These are phyloP conservation scores for Alectura lathami DNA, from an alignment of 2,113 vertebrate genomes.

Conservation along the genomic window DNA sequence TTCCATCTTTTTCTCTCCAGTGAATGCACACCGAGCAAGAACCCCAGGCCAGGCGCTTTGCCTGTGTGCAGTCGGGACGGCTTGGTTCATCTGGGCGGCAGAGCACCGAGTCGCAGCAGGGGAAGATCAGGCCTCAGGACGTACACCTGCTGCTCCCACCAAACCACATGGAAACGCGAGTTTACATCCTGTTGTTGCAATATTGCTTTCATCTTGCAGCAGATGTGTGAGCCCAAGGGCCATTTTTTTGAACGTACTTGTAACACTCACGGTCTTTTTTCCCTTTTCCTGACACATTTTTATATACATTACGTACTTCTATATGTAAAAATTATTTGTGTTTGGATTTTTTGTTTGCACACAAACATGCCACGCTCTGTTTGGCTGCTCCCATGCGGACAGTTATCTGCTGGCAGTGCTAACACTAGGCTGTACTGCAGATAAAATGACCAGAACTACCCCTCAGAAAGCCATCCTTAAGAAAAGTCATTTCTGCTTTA, in stretches of 20 bases:
- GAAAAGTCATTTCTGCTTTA: not conserved
- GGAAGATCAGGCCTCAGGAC: not conserved
- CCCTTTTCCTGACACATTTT: not conserved
- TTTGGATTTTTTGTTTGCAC: not conserved
- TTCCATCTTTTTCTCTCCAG: not conserved
- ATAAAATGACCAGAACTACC: not conserved
- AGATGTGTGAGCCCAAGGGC: not conserved
- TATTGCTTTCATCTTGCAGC: not conserved
- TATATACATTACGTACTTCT: not conserved
- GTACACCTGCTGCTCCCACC: not conserved
- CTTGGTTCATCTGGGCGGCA: not conserved
- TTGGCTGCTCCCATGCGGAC: not conserved
- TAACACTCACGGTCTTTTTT: not conserved
- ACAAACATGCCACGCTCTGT: too few species aligned
- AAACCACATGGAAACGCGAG: not conserved
- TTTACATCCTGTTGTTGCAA: not conserved
- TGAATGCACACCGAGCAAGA: accelerated
- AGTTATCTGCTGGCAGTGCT: not conserved
- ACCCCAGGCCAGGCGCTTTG: not conserved
- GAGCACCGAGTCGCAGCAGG: accelerated
- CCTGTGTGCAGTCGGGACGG: not conserved
- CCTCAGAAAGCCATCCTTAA: not conserved
- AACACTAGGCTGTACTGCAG: not conserved
- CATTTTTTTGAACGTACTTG: not conserved
- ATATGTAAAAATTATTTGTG: not conserved